phyloP scores from a whole-genome alignment of 2,888 invertebrate species.

The Chrysolina haemoptera region DNA sequence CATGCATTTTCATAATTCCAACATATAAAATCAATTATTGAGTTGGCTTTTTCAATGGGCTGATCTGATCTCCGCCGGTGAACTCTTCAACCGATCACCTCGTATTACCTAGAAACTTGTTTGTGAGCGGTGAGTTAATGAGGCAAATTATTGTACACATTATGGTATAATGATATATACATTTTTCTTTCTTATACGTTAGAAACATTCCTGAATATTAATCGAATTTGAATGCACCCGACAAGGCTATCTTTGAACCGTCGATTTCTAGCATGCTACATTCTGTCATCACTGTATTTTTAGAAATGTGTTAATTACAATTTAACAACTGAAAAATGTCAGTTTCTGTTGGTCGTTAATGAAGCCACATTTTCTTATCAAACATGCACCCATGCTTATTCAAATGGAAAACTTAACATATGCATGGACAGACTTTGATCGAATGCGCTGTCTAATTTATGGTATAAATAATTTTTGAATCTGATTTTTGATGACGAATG shows the following conservation, averaged over 20 bases:
- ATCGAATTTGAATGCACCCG: conserved; percentile 10
- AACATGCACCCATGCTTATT: too few species aligned
- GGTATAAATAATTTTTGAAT: not conserved
- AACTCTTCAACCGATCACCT: not conserved
- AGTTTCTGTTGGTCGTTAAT: too few species aligned
- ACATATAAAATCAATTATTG: too few species aligned
- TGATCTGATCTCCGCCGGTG: not conserved
- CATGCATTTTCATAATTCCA: too few species aligned
- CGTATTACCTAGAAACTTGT: conserved; percentile 7
- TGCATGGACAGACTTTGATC: too few species aligned
- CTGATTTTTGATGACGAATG: too few species aligned
- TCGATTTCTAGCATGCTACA: not conserved
- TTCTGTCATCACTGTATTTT: conserved; percentile 19
- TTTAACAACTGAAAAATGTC: not conserved
- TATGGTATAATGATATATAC: conserved; percentile 14
- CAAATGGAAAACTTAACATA: too few species aligned
- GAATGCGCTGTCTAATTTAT: not conserved
- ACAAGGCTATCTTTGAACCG: conserved; percentile 5
- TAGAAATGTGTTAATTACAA: conserved; percentile 6
- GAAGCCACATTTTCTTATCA: too few species aligned
- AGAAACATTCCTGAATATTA: conserved; percentile 18
- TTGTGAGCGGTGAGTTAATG: conserved; percentile 10
- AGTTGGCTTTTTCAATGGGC: not conserved
- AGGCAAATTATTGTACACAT: conserved; percentile 12
- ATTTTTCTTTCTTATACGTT: not conserved